Percentiles rank a stretch among this genome's conserved stretches.
Evolutionary conservation across 2,113 vertebrate genomes (phyloP).

Genomic region (Engystomops pustulosus): DNA sequence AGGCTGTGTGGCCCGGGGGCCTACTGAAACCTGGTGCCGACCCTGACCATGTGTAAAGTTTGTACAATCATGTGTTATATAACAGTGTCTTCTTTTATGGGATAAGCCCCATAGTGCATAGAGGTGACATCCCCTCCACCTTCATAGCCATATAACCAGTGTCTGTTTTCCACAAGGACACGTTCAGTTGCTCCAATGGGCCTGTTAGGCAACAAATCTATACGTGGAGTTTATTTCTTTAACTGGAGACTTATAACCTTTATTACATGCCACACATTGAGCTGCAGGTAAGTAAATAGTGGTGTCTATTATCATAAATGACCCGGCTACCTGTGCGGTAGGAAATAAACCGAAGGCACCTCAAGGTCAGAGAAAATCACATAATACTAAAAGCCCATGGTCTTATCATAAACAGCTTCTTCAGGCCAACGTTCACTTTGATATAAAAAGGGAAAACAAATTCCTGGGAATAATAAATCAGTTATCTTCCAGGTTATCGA

Average conservation of each 20-base stretch:
- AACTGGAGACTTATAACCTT: neutral
- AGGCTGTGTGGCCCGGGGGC: too few relatives aligned
- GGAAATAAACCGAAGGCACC: neutral
- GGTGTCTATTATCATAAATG: neutral
- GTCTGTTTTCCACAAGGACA: neutral
- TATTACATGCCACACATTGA: neutral
- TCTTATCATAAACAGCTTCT: neutral
- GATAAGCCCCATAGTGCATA: too few relatives aligned
- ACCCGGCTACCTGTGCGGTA: neutral
- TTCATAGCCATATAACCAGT: too few relatives aligned
- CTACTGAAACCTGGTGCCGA: too few relatives aligned
- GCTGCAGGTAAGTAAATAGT: neutral
- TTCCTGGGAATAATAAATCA: constrained; percentile 1
- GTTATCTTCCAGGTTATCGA: neutral
- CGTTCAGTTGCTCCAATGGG: neutral
- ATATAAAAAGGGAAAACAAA: constrained; percentile 24
- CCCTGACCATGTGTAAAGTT: too few relatives aligned
- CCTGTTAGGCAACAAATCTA: neutral
- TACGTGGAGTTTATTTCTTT: neutral
- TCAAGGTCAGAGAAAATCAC: neutral
- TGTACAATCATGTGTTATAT: too few relatives aligned
- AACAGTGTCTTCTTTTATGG: too few relatives aligned
- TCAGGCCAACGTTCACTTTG: constrained; percentile 1
- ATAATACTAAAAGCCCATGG: neutral
- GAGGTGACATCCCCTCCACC: too few relatives aligned